These are phyloP conservation scores for Platichthys stellatus DNA, from an alignment of 2,113 vertebrate genomes.

Conservation along the genomic window DNA sequence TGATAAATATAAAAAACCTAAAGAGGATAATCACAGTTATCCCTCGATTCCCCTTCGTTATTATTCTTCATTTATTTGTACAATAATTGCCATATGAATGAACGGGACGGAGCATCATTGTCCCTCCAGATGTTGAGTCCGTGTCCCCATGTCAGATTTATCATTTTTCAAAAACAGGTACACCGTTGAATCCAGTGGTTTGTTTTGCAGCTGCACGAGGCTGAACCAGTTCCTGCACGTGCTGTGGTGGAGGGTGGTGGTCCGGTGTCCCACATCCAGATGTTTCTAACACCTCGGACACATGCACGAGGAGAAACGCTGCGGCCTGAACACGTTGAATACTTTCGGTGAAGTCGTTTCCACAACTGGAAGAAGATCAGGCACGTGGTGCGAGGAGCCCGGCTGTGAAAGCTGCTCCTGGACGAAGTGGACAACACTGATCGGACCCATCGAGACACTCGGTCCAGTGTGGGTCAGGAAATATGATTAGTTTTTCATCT, in stretches of 20 bases:
- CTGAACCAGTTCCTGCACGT: no score
- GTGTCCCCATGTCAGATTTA: constrained; percentile 55
- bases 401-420: constrained; percentile 33
- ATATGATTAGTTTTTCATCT: neutral
- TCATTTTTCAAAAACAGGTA: constrained; percentile 28
- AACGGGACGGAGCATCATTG: constrained; percentile 41
- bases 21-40: constrained; percentile 71
- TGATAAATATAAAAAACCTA: constrained; percentile 86
- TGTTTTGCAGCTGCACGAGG: neutral
- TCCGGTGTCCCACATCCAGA: constrained; percentile 21
- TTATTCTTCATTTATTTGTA: constrained; percentile 75
- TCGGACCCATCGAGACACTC: neutral
- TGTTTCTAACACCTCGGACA: no score
- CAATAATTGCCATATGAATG: constrained; percentile 80
- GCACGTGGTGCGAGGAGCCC: constrained; percentile 12
- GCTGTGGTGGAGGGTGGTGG: neutral
- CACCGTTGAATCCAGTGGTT: constrained; percentile 42
- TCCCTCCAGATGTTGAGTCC: constrained; percentile 52
- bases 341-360: constrained; percentile 25
- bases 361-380: constrained; percentile 4
- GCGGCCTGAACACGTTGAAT: constrained; percentile 8
- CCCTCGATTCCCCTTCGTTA: constrained; percentile 58
- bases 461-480: neutral
- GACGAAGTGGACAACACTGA: constrained; percentile 9
- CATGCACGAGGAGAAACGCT: no score